Base-by-base conservation (phyloP, 2,113 vertebrate genomes). In the Triplophysa siluroides region DNA sequence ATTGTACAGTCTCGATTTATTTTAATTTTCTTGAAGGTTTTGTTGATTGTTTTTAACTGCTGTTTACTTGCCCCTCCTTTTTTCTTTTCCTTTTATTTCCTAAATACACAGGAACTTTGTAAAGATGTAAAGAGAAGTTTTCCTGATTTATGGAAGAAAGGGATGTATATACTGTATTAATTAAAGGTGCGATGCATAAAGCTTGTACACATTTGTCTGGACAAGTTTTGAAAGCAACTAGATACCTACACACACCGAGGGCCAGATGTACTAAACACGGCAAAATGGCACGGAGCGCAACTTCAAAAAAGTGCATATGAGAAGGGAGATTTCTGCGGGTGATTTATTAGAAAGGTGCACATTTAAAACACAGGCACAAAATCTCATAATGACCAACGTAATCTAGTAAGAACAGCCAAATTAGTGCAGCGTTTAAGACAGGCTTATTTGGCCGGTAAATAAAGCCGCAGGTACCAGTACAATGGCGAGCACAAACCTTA, bases 101-200 rank as follows among this genome's bases (percentile, higher is more conserved):
- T 91, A 89, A 87, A 87, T 91, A 90, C 88, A 93, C 87, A 89
- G 92, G 92, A 94, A 94, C 87, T 90, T 87, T 95, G 93, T 95
- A 94, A 91, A 94, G 93, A 91, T 94, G 92, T 93, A 94, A 95
- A 95, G 93, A 93, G 91, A 93, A 86, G 88, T 90, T 91, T 90
- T 91, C 92, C 91, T 95, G 94, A 94, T 94, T 93, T 92, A 91
- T 91, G 94, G 93, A 93, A 93, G 93, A 92, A 93, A 93, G 92
- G 94, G 94, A 92, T 97, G 95, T 96, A 95, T 91, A 97, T 95
- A 95, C 86, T 95, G 94, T 94, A 94, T 87, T 89, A 90, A 95
- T 94, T 91, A 93, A 95, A 94, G 92, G 90, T 87, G 93, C 86
- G 76, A 89, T 90, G 92, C 93, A 91, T 92, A 90, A 92, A 90